Evolutionary conservation across 2,113 vertebrate species (phyloP), one percentile per base, ranked within the genome.

Genomic region (Drymodes brunneopygia): DNA sequence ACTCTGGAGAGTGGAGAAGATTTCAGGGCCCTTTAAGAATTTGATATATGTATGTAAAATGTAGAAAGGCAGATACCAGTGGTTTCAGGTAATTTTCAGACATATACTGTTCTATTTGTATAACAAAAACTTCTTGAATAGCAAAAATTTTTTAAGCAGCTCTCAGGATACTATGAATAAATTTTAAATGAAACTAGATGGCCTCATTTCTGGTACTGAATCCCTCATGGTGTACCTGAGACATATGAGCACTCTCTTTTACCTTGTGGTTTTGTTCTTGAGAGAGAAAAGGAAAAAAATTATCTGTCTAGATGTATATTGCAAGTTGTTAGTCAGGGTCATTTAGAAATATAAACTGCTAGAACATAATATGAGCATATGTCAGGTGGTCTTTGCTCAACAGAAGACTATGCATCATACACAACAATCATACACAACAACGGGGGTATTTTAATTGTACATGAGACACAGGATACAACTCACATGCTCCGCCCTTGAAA

Each of bases 351-450:
- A 33, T 78, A 53, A 84, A 42, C 35, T 81, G 31, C 40, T 40
- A 44, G 44, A 72, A 47, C 11, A 47, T 31, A 29, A 33, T 45
- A 40, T 18, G 31, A 78, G 7, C 5, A 4, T 51, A 11, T 15
- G 17, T 24, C 24, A 77, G 44, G 6, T 78, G 21, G 8, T 8
- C 2, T 47, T 66, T 81, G 40, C 47, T 66, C 18, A n/a, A 17
- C 12, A 61, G 33, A 66, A 45, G 45, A n/a, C 6, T 27, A 3
- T 35, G 3, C 14, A 33, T 36, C 1, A 1, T 4, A 11, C 25
- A 12, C 33, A 73, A 28, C 16, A 38, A 38, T 38, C 38, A 38
- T 38, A 38, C 38, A 38, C 38, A 38, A 38, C 38, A 38, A 11
- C 11, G 38, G 38, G 38, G 11, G 11, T 38, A 38, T 38, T 38